Percentiles rank a stretch among this genome's conserved stretches.
These are phyloP conservation scores for Ramphastos sulfuratus DNA, from an alignment of 2,113 vertebrate genomes.

Conservation along the genomic window DNA sequence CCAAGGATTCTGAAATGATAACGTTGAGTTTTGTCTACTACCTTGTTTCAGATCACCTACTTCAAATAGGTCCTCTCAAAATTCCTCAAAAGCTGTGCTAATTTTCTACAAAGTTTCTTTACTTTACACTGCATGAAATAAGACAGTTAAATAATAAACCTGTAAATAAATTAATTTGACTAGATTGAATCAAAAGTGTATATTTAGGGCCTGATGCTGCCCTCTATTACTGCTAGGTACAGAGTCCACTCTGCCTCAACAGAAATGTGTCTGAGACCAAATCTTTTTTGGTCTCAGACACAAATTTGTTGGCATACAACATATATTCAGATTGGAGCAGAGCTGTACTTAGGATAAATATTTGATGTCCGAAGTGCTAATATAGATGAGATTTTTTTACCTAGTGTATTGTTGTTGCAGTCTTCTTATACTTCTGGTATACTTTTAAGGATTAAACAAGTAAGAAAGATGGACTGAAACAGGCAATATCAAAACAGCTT, in stretches of 20 bases:
- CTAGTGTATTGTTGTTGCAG: background rate
- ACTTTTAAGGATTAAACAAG: conserved; percentile 39
- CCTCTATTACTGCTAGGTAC: background rate
- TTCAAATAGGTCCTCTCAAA: background rate
- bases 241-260: background rate
- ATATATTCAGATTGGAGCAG: conserved; percentile 48
- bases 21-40: background rate
- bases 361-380: conserved; percentile 52
- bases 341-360: conserved; percentile 69
- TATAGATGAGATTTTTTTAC: conserved; percentile 23
- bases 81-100: conserved; percentile 5
- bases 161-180: background rate
- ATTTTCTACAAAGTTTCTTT: conserved; percentile 25
- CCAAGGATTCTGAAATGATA: background rate
- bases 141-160: background rate
- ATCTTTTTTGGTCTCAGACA: background rate
- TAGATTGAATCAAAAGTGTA: background rate
- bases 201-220: background rate
- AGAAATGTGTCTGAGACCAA: background rate
- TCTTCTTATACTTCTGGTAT: background rate
- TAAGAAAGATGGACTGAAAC: conserved; percentile 17
- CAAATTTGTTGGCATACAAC: conserved; percentile 6
- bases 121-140: background rate
- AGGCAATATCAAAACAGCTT: conserved; percentile 20
- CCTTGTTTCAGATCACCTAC: background rate